Conservation (phyloP, 2,113 vertebrate species). For the Litocranius walleri region DNA sequence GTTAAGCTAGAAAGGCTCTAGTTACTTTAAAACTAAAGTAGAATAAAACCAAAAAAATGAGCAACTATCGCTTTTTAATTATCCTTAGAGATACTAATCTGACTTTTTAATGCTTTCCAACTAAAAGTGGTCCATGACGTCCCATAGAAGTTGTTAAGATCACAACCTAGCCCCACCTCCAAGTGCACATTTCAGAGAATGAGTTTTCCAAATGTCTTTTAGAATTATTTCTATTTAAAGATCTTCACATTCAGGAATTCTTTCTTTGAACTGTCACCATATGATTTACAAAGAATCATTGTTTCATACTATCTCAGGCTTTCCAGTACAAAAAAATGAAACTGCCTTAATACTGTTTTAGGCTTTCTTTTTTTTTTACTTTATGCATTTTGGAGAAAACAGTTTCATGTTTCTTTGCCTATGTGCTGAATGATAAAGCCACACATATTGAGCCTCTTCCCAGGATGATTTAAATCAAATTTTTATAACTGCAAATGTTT, state of each 20-base stretch:
- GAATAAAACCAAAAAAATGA: neutral
- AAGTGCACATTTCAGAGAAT: neutral
- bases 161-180: neutral
- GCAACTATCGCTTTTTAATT: neutral
- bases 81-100: neutral
- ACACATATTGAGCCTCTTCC: neutral
- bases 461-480: neutral
- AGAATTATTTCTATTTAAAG: neutral
- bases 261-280: constrained; percentile 4
- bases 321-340: neutral
- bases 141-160: neutral
- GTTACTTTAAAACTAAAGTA: constrained; percentile 3
- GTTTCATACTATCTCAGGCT: neutral
- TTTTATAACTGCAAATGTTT: neutral
- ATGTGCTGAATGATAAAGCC: neutral
- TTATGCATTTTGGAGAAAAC: neutral
- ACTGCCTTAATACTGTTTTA: neutral
- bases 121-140: neutral
- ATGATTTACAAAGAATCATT: neutral
- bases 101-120: neutral
- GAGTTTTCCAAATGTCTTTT: neutral
- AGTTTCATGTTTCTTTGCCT: neutral
- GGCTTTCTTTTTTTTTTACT: neutral
- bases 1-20: neutral
- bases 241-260: neutral